A percentile compares a stretch with the other conserved stretches of the same genome.
Conservation (phyloP, 2,113 vertebrate genomes). For the Macroglossus sobrinus region DNA sequence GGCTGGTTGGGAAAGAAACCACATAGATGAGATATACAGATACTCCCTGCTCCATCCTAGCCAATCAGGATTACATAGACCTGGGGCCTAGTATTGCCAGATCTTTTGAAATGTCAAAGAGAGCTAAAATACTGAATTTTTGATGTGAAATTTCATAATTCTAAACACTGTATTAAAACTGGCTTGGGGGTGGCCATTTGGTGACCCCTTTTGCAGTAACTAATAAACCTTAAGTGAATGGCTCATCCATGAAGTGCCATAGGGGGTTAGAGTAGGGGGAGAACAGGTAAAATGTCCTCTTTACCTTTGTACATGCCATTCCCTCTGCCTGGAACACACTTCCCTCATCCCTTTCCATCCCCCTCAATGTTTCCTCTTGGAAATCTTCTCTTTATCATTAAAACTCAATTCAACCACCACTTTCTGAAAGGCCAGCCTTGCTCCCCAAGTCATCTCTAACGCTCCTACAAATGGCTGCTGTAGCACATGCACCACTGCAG, state of each 20-base stretch:
- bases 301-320: neutral
- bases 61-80: neutral
- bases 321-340: too few species aligned
- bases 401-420: neutral
- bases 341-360: neutral
- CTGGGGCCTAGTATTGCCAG: neutral
- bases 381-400: neutral
- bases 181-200: neutral
- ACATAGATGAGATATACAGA: too few species aligned
- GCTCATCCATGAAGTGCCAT: accelerated
- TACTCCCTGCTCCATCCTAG: neutral
- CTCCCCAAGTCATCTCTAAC: neutral
- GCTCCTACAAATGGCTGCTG: neutral
- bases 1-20: neutral
- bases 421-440: neutral
- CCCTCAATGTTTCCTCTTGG: neutral
- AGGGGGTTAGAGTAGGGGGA: neutral
- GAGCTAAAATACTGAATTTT: neutral
- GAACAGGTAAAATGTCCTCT: neutral
- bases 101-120: neutral
- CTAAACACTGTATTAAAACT: neutral
- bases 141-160: neutral
- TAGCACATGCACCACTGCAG: neutral
- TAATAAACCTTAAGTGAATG: neutral
- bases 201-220: neutral